Percentiles rank a stretch among this genome's conserved stretches.
phyloP scores from a whole-genome alignment of 2,797 vertebrate species.

The Spatula clypeata region DNA sequence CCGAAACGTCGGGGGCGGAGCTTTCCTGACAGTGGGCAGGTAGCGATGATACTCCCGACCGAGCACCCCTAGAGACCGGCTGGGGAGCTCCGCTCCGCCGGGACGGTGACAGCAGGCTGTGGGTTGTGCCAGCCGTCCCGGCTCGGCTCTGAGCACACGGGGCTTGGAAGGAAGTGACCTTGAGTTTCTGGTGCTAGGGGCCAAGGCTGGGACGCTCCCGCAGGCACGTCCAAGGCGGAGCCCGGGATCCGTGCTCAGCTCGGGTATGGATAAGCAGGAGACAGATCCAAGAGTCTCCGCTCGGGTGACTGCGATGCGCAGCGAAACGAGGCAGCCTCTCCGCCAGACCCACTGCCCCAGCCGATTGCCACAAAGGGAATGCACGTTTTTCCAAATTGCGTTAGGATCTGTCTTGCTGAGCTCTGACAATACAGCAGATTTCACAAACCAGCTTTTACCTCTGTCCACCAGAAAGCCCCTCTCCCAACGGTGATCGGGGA shows the following conservation, averaged over 20 bases:
- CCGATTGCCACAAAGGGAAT: background rate
- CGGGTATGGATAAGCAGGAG: background rate
- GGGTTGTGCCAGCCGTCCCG: background rate
- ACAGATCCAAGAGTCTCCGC: fast-evolving
- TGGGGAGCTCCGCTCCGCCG: background rate
- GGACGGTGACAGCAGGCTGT: background rate
- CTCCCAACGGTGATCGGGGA: background rate
- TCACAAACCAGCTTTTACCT: background rate
- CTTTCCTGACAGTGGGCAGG: background rate
- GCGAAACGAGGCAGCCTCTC: fast-evolving
- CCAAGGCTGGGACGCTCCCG: background rate
- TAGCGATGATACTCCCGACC: background rate
- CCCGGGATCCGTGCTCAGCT: fast-evolving
- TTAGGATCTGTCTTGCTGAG: background rate
- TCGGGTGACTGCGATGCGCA: background rate
- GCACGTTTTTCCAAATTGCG: no score
- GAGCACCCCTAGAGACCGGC: background rate
- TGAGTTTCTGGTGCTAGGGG: background rate
- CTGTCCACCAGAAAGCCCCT: background rate
- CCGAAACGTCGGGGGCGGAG: conserved; percentile 49
- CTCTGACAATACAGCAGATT: background rate
- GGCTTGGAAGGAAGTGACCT: background rate
- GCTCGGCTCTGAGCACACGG: background rate
- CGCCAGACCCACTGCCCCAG: background rate
- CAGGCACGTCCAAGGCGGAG: background rate